Evolutionary conservation across 2,113 vertebrate genomes (phyloP), one percentile per base, ranked within the genome.

Genomic region (Grus americana): DNA sequence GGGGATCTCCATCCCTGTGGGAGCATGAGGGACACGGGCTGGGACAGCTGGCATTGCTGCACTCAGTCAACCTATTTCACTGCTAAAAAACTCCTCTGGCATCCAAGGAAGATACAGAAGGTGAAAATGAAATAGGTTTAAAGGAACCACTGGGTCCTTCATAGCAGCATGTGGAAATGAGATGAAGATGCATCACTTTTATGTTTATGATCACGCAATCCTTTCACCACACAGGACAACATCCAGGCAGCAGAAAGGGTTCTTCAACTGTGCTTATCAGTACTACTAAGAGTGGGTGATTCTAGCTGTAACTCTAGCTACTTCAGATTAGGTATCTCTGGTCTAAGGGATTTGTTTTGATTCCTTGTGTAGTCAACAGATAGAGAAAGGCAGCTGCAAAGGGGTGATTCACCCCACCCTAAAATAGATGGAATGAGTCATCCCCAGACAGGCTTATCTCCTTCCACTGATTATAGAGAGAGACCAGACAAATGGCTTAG

Each of bases 371-470:
- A 93, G 92, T 89, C 85, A 93, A 95, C 49, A 87, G 84, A 95
- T 47, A 95, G 59, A 86, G 49, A 63, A 91, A 92, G 66, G 84
- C 96, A 97, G 90, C 96, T 97, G 96, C 90, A 91, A 94, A 90
- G 49, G 90, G 62, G 66, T 97, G 94, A 97, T 93, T 96, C 96
- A 96, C 90, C 62, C 81, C 81, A 88, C 88, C 74, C 78, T 89
- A 82, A 96, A 97, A 97, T 97, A 96, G 94, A 94, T 85, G 84
- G 74, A 91, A 79, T 96, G 81, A 97, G 96, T 96, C 96, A 96
- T 82, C 74, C 87, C 70, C 92, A 95, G 92, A 95, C 94, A 93
- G 74, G 80, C 92, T 97, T 96, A 96, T 96, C 93, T 92, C 44
- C 84, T 94, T 95, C 92, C 70, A 68, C 93, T 90, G 57, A 79